Evolutionary conservation across 2,888 invertebrate species (phyloP), one percentile per base, ranked within the genome.

Genomic region (Brachycybe producta): DNA sequence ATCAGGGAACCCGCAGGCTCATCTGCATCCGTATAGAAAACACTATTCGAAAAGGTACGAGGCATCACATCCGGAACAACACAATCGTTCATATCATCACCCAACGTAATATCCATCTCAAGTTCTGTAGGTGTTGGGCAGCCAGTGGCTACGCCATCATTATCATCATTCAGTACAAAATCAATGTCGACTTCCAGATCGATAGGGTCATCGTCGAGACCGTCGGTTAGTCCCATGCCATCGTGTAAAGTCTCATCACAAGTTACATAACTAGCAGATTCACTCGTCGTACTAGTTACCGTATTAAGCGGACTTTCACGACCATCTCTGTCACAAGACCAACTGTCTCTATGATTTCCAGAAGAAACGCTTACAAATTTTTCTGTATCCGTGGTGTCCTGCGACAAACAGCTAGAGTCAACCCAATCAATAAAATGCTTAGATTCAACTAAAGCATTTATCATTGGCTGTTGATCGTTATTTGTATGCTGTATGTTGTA

Each of bases 191-290:
- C 32, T 7, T 17, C 38, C 8, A 38, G 8, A 2, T 30, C 30
- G 34, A 15, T 21, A 23, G 8, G 21, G 19, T 15, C 30, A 11
- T 21, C 28, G n/a, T 44, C 44, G 21, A 44, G n/a, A n/a, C 32
- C 44, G 17, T 44, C 23, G 32, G 44, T 28, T 17, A 28, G 28
- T 21, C 11, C 36, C 5, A 40, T 17, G 19, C 36, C 17, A 36
- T 35, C 15, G 39, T 48, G 48, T 23, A 48, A 19, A n/a, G 48
- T 48, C 36, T 48, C 48, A 30, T 48, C 48, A 17, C 48, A 48
- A 1, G 48, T 48, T 17, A 48, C 48, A 24, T 48, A 48, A 30
- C 48, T 48, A 21, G 48, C 48, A 3, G 48, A 48, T 2, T 32
- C 36, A 24, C 48, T 48, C 8, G 48, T 45, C 13, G 45, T 45